These are phyloP conservation scores for Anthonomus grandis DNA, from an alignment of 1,140 invertebrate genomes.

Conservation along the genomic window DNA sequence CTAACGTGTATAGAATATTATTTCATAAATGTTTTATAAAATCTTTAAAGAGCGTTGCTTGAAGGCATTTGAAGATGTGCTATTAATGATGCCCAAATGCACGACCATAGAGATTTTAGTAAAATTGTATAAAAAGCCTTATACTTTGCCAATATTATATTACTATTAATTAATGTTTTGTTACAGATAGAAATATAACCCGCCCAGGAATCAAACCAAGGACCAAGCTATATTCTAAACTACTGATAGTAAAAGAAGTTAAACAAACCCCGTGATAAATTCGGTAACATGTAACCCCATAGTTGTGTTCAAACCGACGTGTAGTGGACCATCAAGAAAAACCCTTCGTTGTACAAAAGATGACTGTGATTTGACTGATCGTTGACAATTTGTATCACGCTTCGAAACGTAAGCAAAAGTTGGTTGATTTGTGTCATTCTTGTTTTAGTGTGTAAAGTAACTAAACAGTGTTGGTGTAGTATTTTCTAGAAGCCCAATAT, in stretches of 20 bases:
- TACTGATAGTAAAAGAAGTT: background rate
- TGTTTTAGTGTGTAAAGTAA: constrained; percentile 10
- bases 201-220: too few relatives aligned
- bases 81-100: too few relatives aligned
- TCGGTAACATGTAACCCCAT: background rate
- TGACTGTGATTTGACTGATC: constrained; percentile 5
- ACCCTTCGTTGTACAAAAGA: background rate
- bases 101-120: too few relatives aligned
- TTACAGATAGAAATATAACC: too few relatives aligned
- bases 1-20: too few relatives aligned
- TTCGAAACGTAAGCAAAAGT: constrained; percentile 15
- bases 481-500: background rate
- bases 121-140: too few relatives aligned
- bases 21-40: too few relatives aligned
- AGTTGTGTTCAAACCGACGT: background rate
- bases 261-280: background rate
- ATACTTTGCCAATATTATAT: too few relatives aligned
- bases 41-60: too few relatives aligned
- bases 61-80: too few relatives aligned
- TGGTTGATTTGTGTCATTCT: background rate
- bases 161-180: too few relatives aligned
- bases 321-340: background rate
- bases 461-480: constrained; percentile 12
- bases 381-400: background rate
- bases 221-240: constrained; percentile 18